Evolutionary conservation across 2,888 invertebrate genomes (phyloP).

Genomic region (Euzetes globulus): DNA sequence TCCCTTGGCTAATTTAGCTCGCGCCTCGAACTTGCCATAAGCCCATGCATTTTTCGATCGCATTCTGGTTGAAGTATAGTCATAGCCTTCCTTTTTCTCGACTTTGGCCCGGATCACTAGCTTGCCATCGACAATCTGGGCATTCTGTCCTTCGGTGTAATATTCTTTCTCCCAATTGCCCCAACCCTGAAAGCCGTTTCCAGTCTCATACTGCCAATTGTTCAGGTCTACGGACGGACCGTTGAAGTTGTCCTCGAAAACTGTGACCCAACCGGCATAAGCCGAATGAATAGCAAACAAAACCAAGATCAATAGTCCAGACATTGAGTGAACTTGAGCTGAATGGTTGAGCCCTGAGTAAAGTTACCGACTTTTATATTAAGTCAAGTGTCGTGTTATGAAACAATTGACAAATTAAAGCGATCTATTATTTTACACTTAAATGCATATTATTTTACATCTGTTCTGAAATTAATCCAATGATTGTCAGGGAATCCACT

Average conservation of each 20-base stretch:
- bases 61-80: constrained; percentile 26
- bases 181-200: not conserved
- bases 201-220: not conserved
- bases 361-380: too few species aligned
- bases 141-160: constrained; percentile 27
- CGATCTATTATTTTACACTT: too few species aligned
- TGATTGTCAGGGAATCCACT: too few species aligned
- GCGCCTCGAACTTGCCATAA: constrained; percentile 59
- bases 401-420: too few species aligned
- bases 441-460: too few species aligned
- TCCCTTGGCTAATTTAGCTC: constrained; percentile 62
- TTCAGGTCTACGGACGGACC: not conserved
- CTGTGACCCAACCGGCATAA: not conserved
- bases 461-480: too few species aligned
- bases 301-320: too few species aligned
- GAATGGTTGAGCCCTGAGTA: too few species aligned
- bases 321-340: too few species aligned
- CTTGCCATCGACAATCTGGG: not conserved
- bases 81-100: not conserved
- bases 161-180: not conserved
- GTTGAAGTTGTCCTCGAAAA: not conserved
- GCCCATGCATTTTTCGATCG: constrained; percentile 21
- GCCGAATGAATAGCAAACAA: too few species aligned
- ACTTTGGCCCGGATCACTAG: constrained; percentile 25
- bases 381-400: too few species aligned